Conservation (phyloP, 2,797 vertebrate genomes). For the Arremon aurantiirostris region DNA sequence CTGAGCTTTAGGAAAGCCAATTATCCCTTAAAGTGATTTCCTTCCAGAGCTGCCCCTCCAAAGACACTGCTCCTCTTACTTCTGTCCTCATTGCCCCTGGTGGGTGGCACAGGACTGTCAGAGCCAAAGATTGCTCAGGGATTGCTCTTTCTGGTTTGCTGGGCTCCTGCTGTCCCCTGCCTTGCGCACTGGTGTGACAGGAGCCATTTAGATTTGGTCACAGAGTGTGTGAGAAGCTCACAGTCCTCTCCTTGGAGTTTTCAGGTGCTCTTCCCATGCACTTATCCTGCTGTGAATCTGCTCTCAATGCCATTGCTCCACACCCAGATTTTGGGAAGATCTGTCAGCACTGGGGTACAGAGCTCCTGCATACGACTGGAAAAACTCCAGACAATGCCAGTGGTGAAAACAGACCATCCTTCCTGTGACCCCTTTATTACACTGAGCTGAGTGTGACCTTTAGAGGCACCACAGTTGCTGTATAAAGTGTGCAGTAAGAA, state of each 20-base stretch:
- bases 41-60: neutral
- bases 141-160: neutral
- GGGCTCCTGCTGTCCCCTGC: neutral
- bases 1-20: neutral
- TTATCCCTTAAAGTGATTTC: neutral
- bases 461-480: neutral
- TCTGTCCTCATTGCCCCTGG: neutral
- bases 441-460: neutral
- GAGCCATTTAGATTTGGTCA: neutral
- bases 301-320: neutral
- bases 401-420: neutral
- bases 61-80: neutral
- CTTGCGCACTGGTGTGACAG: neutral
- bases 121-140: neutral
- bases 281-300: neutral
- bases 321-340: neutral
- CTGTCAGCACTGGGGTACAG: neutral
- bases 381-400: neutral
- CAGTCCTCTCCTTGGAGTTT: neutral
- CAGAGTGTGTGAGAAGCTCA: neutral
- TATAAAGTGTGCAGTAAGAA: neutral
- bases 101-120: neutral
- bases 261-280: neutral
- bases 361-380: neutral
- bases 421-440: neutral